Base-by-base conservation (phyloP, 2,888 invertebrate genomes). In the Neoaliturus tenellus region DNA sequence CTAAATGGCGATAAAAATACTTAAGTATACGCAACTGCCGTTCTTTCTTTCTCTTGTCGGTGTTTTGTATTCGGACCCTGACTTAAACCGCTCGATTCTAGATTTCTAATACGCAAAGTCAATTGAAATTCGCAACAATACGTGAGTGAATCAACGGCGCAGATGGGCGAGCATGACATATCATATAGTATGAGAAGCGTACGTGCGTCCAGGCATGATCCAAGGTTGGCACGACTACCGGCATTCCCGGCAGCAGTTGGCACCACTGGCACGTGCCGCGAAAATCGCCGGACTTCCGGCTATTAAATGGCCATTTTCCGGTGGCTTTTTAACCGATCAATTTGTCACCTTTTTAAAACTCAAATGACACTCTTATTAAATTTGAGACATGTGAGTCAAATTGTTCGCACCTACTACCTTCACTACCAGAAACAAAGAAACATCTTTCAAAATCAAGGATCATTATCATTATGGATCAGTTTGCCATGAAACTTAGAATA, bases 111-210 rank as follows among this genome's bases (percentile, higher is more conserved):
- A 17, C 3, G 31, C 31, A 28, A 28, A 62, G 62, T 28, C 62
- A 4, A 62, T 62, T 62, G 62, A 62, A 62, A 62, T 62, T 62
- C 62, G 62, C 62, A 62, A 62, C 62, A 62, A 28, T 28, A 12
- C 28, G 62, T 62, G 62, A 17, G 14, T 31, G 62, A 62, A 62
- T 62, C 51, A 23, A 51, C 51, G 62, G 62, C 62, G 62, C 62
- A 62, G 62, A 62, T 62, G 62, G 62, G 28, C 62, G 62, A 62
- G 62, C 62, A 62, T 62, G 55, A 23, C 55, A 55, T 23, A 12
- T 17, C 62, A 62, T 62, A 62, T 62, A 62, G 62, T 62, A 62
- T 62, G 62, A 62, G 62, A 31, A 62, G 62, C 62, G 62, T 62
- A 62, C 62, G 62, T 62, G 62, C 62, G 62, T 14, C 20, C 62